Evolutionary conservation across 2,888 invertebrate species (phyloP), one percentile per base, ranked within the genome.

Genomic region (Tachina lurida): DNA sequence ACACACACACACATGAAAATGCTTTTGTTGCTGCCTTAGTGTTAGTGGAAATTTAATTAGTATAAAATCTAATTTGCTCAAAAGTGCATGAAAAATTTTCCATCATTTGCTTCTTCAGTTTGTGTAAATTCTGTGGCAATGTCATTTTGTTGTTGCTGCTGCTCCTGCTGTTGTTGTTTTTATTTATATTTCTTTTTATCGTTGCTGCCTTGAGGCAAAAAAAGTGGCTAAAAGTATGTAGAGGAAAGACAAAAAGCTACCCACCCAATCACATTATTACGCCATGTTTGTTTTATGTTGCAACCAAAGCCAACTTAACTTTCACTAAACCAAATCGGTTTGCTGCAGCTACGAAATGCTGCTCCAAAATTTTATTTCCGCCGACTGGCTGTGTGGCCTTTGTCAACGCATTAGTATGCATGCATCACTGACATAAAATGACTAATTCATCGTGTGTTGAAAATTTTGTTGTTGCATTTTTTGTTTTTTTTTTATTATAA

Each of bases 31-130:
- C 77, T 79, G 70, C 49, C 89, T 90, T 91, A 89, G 90, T 70
- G 90, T 90, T 91, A 89, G 90, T 90, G 89, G 89, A 91, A 92
- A 92, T 92, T 92, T 92, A 92, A 92, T 92, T 92, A 92, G 92
- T 91, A 82, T 85, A 79, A 92, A 92, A 92, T 92, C 91, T 92
- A 92, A 92, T 92, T 92, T 92, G 92, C 91, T 91, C 92, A 92
- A 91, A 92, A 91, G 91, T 90, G 92, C 92, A 92, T 92, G 91
- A 92, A 92, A 91, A 90, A 91, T 88, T 87, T 86, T 82, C 31
- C 82, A 86, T 85, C 78, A 79, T 83, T 86, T 80, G 77, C 79
- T 80, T 84, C 79, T 80, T 84, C 56, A 77, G 82, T 78, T 74
- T 83, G 83, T 67, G 60, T n/a, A 56, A 71, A 58, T 54, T 45